Conservation (phyloP, 2,888 invertebrate species). For the Scaptomyza cyrtandrae region DNA sequence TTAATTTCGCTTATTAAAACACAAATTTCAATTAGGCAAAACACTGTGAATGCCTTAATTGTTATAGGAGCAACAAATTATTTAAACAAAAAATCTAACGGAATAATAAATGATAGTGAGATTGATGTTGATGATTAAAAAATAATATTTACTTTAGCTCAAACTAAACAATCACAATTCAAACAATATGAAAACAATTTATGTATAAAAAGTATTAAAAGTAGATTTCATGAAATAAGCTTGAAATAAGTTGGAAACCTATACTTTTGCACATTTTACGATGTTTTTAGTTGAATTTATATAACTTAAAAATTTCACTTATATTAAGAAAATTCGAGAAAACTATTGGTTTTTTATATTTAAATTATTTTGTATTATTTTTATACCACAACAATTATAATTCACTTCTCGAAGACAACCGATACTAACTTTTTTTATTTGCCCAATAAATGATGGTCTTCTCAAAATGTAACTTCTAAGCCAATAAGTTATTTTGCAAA, state of each 20-base stretch:
- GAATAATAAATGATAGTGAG: neutral
- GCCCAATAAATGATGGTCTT: slow-evolving; percentile 26
- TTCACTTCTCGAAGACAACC: neutral
- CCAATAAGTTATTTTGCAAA: slow-evolving; percentile 35
- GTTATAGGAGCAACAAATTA: slow-evolving; percentile 7
- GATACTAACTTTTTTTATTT: slow-evolving; percentile 50
- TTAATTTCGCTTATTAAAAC: slow-evolving; percentile 65
- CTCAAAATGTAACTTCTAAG: slow-evolving; percentile 24
- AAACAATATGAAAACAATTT: too few relatives aligned
- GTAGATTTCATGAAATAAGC: too few relatives aligned
- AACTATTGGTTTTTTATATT: neutral
- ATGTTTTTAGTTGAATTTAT: too few relatives aligned
- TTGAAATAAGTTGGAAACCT: too few relatives aligned
- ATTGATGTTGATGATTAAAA: too few relatives aligned
- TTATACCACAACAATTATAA: neutral
- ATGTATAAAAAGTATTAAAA: too few relatives aligned
- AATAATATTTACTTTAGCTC: too few relatives aligned
- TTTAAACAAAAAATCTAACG: neutral
- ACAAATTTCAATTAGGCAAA: slow-evolving; percentile 33
- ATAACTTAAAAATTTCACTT: neutral
- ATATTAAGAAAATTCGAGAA: neutral
- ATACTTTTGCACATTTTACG: too few relatives aligned
- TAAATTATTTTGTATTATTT: neutral
- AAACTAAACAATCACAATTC: too few relatives aligned
- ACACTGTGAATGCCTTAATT: slow-evolving; percentile 29